Evolutionary conservation across 2,113 vertebrate species (phyloP).

Genomic region (Zosterops lateralis): DNA sequence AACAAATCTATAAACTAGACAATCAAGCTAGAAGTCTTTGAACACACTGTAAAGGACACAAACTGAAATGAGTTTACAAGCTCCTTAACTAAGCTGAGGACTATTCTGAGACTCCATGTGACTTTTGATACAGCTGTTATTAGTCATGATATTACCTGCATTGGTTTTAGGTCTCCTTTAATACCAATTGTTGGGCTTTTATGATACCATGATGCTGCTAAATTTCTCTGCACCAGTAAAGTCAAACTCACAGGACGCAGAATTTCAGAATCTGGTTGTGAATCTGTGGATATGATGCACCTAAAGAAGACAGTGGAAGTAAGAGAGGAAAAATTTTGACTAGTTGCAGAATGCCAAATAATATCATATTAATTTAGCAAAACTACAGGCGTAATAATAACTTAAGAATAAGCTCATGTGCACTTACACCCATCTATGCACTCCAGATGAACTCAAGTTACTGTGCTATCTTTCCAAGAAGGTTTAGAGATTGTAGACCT

Average conservation of each 20-base stretch:
- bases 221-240: conserved; percentile 86
- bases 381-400: neutral
- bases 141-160: conserved; percentile 77
- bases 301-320: conserved; percentile 58
- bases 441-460: neutral
- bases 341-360: neutral
- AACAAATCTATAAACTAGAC: neutral
- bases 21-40: neutral
- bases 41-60: neutral
- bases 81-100: neutral
- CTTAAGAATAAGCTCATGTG: neutral
- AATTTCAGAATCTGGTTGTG: conserved; percentile 77
- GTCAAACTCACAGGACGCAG: conserved; percentile 88
- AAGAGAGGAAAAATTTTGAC: neutral
- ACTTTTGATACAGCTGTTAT: neutral
- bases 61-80: neutral
- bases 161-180: conserved; percentile 89
- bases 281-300: conserved; percentile 66
- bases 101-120: neutral
- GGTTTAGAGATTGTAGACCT: neutral
- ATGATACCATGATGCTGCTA: conserved; percentile 87
- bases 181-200: conserved; percentile 84
- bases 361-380: neutral
- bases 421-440: neutral
- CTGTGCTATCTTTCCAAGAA: neutral